Evolutionary conservation across 2,113 vertebrate genomes (phyloP), one percentile per base, ranked within the genome.

Genomic region (Pogona vitticeps): DNA sequence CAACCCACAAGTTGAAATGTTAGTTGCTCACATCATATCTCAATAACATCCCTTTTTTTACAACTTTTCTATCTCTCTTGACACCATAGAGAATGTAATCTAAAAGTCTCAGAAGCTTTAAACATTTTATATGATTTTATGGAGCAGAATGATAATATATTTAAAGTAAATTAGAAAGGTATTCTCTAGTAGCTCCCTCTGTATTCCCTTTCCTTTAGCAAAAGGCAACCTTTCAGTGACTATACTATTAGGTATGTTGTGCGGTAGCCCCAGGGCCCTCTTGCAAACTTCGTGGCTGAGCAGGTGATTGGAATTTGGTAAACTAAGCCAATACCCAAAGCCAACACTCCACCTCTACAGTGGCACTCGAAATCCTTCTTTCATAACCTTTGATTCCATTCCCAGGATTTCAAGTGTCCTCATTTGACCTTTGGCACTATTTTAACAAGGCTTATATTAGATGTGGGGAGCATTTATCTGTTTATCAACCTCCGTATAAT

Each of bases 341-440:
- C 33, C 82, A 83, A 31, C 33, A 40, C 13, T 68, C 65, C 65
- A 68, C 23, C 58, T 63, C 78, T 23, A 80, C 58, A 38, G 12
- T 80, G 59, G 58, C 36, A 65, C 78, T 63, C 36, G 15, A 15
- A 13, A 58, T 82, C 46, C 67, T 58, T 33, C 31, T 84, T 36
- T 71, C 71, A 61, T 17, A 63, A 84, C 61, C 42, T 71, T 42
- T 71, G n/a, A 72, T 82, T 58, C 12, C 58, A 76, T 84, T 42
- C 36, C 52, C 58, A 40, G 38, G 17, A 36, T 83, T 71, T 72
- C 46, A 56, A 33, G 42, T 75, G 78, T 75, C 68, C 85, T 80
- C 40, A 63, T 63, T 28, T 86, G 78, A 86, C 65, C n/a, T 31
- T 65, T 81, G 21, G 59, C 70, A 81, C 78, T 67, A 75, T 18